Base-by-base conservation (phyloP, 2,888 invertebrate genomes). In the Lampropteryx suffumata region DNA sequence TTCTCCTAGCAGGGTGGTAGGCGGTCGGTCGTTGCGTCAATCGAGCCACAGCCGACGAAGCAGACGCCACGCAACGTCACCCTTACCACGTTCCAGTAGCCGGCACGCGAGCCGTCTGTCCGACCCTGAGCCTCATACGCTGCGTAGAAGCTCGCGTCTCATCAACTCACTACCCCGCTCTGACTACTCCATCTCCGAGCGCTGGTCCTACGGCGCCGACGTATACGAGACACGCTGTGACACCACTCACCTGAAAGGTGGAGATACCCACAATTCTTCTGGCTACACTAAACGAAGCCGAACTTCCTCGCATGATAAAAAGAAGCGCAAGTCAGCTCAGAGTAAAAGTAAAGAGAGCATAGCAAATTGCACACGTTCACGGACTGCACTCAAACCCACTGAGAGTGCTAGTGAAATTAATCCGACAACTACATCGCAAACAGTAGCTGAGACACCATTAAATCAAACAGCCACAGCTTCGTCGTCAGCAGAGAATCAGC, bases 1-100 rank as follows among this genome's bases (percentile, higher is more conserved):
- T 88, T 90, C 88, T 90, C 88, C 89, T 81, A 86, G 90, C 90
- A 90, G 89, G 90, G 90, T 89, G 88, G 88, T 89, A 84, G 89
- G 90, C 89, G 90, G 87, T 82, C 88, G 90, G 85, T 86, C 84
- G 82, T 84, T 89, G 79, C 90, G 89, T 76, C 82, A 82, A 76
- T 75, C 81, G 55, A 85, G 82, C 73, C 83, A 82, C 73, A 81
- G 79, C 67, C 83, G 80, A 67, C 81, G 83, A 53, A 82, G 70
- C 69, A 79, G 79, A 76, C 83, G 82, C 63, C 76, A 80, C 83
- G 82, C 73, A 72, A 79, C 84, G 62, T 85, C 88, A 59, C 85
- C 88, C 36, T 73, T 74, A 63, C 81, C 85, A 68, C 82, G 82
- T 57, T 74, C 80, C 67, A 73, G 76, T 65, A 81, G 79, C 70